Base-by-base conservation (phyloP, 1,140 invertebrate genomes). In the Lerema accius region DNA sequence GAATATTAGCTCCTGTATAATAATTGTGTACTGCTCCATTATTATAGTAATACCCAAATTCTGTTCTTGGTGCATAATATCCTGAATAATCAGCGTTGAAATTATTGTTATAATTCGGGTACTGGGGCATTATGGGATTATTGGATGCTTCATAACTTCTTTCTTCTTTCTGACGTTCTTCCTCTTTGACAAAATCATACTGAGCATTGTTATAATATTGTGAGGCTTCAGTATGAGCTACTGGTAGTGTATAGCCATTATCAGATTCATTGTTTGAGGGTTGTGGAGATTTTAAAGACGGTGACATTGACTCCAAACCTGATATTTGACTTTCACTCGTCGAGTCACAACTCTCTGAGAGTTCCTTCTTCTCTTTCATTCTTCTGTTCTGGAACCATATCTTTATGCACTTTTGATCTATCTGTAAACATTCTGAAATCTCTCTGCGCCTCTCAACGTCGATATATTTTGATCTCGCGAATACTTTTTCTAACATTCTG, bases 381-480 rank as follows among this genome's bases (percentile, higher is more conserved):
- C 86, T 73, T 58, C 82, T 71, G 40, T 89, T 89, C 37, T 86
- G 84, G 40, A 89, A 89, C 86, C 86, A 89, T 10, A 85, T 59
- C 53, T 86, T 89, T 28, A 89, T 72, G 37, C 65, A 73, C 58
- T 72, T 83, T n/a, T 86, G 77, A 5, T 50, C 63, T 10, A 87
- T 76, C 3, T 69, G 66, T 4, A 89, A 35, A 16, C 13, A 49
- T 5, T 75, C 37, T 4, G 84, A 61, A 4, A 89, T 63, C n/a
- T 85, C 65, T 17, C 39, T 69, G 26, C 84, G 80, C 43, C 17
- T 58, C 17, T 71, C 61, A 7, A 49, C 32, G 37, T 78, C 56
- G 3, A 88, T 67, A 53, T 84, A 88, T 46, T 73, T 80, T 3
- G 56, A 35, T 11, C 45, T 42, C 3, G 26, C 7, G 45, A 72